Base-by-base conservation (phyloP, 2,113 vertebrate genomes). In the Dipodomys stephensi region DNA sequence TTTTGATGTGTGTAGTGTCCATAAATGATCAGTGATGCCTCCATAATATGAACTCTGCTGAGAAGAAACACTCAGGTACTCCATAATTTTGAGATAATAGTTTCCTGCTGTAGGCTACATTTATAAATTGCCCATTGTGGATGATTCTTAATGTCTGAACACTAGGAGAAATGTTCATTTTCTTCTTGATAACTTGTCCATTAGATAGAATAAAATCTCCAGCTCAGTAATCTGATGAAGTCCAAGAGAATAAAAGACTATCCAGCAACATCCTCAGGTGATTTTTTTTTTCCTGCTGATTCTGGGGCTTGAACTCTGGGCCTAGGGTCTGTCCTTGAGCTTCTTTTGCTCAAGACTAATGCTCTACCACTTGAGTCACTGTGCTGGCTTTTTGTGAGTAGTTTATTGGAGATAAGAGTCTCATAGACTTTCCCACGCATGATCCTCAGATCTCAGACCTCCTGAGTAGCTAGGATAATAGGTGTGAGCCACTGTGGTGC, bases 111-210 rank as follows among this genome's bases (percentile, higher is more conserved):
- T 64, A 93, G 27, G 57, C 74, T 30, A 94, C 78, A 85, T 94
- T 92, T 92, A 87, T 86, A 95, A 94, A 94, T 53, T 60, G 83
- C 74, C 93, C 62, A n/a, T 92, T 94, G 88, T 53, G 27, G 20
- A 65, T 69, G 81, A 85, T 83, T 94, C 65, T 86, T 39, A 62
- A 64, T 85, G 22, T 64, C 22, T 83, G 67, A 84, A 82, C 57
- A 65, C 49, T 84, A 84, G 69, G 60, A 91, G 49, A 93, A 79
- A 90, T 91, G 35, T 79, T 22, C 44, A 73, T 83, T 91, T 92
- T 95, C 49, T 82, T 88, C 68, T 80, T 62, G 49, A 62, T 80
- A 95, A 95, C 25, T 27, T 27, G 84, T 67, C 60, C 25, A 65
- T 85, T 86, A 71, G 60, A 60, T 80, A 87, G 39, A 89, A 95